phyloP scores from a whole-genome alignment of 2,888 invertebrate genomes.

The Zaprionus obscuricornis region DNA sequence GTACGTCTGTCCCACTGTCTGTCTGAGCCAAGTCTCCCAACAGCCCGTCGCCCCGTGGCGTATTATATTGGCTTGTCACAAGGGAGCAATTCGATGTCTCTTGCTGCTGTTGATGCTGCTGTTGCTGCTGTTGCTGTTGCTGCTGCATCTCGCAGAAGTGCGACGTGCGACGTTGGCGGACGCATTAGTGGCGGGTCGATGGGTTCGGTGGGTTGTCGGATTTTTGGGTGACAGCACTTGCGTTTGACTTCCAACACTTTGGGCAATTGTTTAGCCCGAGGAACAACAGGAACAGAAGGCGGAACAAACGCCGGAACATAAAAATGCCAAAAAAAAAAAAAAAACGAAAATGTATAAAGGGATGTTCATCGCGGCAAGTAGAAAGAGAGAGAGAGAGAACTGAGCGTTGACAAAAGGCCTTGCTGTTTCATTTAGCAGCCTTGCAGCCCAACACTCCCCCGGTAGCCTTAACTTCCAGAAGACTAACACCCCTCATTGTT shows the following conservation, averaged over 20 bases:
- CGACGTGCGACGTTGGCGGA: conserved; percentile 53
- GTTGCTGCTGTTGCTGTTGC: conserved; percentile 35
- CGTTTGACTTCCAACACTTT: conserved; percentile 82
- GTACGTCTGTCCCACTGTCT: neutral
- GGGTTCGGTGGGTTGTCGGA: conserved; percentile 22
- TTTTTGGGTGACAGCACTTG: conserved; percentile 63
- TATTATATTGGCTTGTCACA: conserved; percentile 83
- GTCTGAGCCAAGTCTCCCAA: neutral
- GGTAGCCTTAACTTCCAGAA: neutral
- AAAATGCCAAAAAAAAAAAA: conserved; percentile 64
- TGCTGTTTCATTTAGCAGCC: conserved; percentile 77
- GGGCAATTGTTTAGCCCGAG: conserved; percentile 74
- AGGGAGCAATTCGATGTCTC: conserved; percentile 83
- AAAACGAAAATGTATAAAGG: conserved; percentile 41
- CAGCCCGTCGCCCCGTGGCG: conserved; percentile 79
- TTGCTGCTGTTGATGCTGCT: conserved; percentile 34
- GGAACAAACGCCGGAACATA: conserved; percentile 82
- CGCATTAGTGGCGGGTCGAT: conserved; percentile 76
- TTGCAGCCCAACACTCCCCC: conserved; percentile 40
- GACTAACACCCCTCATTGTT: conserved; percentile 32
- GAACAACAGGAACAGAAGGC: conserved; percentile 81
- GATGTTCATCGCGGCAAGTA: conserved; percentile 63
- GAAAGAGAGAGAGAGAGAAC: neutral
- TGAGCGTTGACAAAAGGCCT: conserved; percentile 77
- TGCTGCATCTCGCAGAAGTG: conserved; percentile 38